Evolutionary conservation across 2,113 vertebrate species (phyloP).

Genomic region (Porphyrio hochstetteri): DNA sequence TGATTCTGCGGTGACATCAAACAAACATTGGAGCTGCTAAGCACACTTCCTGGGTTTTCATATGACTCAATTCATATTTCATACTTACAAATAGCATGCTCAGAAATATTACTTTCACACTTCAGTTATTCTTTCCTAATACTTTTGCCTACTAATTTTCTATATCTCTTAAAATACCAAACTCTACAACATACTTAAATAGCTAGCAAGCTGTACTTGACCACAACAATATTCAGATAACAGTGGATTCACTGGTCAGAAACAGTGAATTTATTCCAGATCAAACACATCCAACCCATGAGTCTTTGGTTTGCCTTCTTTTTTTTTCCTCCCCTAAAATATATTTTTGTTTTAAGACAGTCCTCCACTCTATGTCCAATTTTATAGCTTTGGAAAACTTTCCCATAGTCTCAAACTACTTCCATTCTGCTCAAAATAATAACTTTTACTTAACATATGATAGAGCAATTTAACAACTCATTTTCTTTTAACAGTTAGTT

Average conservation of each 20-base stretch:
- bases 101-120: not conserved
- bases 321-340: not conserved
- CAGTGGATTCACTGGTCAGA: not conserved
- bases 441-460: constrained; percentile 16
- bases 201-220: not conserved
- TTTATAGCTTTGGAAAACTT: constrained; percentile 1
- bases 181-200: not conserved
- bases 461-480: constrained; percentile 40
- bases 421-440: not conserved
- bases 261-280: not conserved
- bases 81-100: not conserved
- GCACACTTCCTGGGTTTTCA: not conserved
- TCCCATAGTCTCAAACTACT: not conserved
- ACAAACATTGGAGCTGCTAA: not conserved
- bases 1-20: not conserved
- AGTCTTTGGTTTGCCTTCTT: not conserved
- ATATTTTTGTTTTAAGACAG: not conserved
- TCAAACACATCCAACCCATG: not conserved
- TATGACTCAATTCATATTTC: not conserved
- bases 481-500: constrained; percentile 2
- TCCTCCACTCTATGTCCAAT: not conserved
- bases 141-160: not conserved
- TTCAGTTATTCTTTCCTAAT: not conserved
- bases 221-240: not conserved
- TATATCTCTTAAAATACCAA: not conserved